Evolutionary conservation across 1,140 invertebrate species (phyloP), one percentile per base, ranked within the genome.

Genomic region (Eriosoma lanigerum): DNA sequence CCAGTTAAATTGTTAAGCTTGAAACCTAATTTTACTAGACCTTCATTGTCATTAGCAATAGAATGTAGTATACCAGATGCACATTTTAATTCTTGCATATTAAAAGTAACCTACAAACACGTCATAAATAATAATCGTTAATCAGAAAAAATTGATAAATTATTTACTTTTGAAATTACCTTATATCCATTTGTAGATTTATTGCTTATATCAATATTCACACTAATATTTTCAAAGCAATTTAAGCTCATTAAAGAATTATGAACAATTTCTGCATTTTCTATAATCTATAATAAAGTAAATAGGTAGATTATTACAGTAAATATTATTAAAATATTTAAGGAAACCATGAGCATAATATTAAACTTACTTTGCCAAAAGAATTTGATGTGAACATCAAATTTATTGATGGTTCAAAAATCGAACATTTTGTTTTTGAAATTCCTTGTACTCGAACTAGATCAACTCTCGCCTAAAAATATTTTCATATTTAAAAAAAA

Each of bases 51-150:
- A 94, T 94, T 76, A 92, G 86, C 83, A 88, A 88, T 15, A 91
- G 85, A 50, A 91, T 90, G 24, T 94, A 86, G 15, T 92, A 87
- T 48, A 96, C 83, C 38, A 92, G 92, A 12, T 92, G 94, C 85
- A 96, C 94, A 86, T 96, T 96, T 83, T 94, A 93, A 38, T 93
- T 93, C 78, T 96, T 90, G 81, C 91, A 89, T 0, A 94, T 95
- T 82, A 91, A 93, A 52, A 96, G 88, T n/a, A 92, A 92, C 15
- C 94, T 94, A 58, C 90, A 89, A 38, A 95, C 83, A 38, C 92
- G 85, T 72, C 13, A 72, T 50, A 13, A 50, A 48, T 0, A 44
- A n/a, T n/a, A n/a, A n/a, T n/a, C n/a, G n/a, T n/a, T n/a, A 15
- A 15, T n/a, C 24, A 56, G 12, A n/a, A 58, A 54, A 21, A 17